phyloP scores from a whole-genome alignment of 2,113 vertebrate genomes.

The Oreochromis niloticus region DNA sequence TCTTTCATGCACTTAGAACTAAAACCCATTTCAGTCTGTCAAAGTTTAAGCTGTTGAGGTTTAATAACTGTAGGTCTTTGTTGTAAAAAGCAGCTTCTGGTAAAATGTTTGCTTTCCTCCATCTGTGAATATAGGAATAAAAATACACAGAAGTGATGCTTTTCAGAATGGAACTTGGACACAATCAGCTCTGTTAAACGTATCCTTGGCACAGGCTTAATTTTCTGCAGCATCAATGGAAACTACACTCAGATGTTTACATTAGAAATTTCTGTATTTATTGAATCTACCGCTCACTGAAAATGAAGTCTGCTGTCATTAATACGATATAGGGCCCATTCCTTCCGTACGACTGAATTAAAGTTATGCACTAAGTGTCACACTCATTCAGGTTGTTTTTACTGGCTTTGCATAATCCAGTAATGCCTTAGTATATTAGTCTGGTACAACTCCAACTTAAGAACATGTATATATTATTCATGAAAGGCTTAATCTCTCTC shows the following conservation, averaged over 20 bases:
- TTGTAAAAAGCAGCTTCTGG: conserved; percentile 29
- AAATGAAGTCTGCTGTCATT: conserved; percentile 9
- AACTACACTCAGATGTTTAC: conserved; percentile 36
- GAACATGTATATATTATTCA: background rate
- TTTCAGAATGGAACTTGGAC: conserved; percentile 22
- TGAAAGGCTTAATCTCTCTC: background rate
- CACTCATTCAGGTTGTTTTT: background rate
- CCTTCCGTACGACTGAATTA: background rate
- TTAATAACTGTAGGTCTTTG: conserved; percentile 21
- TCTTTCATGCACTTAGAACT: background rate
- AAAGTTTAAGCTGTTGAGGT: conserved; percentile 11
- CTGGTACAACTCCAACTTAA: background rate
- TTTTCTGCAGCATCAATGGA: conserved; percentile 21
- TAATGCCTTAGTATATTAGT: background rate
- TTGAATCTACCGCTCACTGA: conserved; percentile 2
- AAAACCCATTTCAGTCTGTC: conserved; percentile 16
- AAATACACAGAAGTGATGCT: conserved; percentile 34
- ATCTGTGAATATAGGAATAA: conserved; percentile 31
- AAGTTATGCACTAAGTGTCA: background rate
- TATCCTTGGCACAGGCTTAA: background rate
- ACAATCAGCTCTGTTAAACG: conserved; percentile 16
- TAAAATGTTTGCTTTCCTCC: conserved; percentile 16
- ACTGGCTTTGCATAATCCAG: background rate
- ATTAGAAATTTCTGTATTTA: conserved; percentile 12
- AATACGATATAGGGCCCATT: background rate